Evolutionary conservation across 2,888 invertebrate genomes (phyloP), one percentile per base, ranked within the genome.

Genomic region (Oscheius sp.): DNA sequence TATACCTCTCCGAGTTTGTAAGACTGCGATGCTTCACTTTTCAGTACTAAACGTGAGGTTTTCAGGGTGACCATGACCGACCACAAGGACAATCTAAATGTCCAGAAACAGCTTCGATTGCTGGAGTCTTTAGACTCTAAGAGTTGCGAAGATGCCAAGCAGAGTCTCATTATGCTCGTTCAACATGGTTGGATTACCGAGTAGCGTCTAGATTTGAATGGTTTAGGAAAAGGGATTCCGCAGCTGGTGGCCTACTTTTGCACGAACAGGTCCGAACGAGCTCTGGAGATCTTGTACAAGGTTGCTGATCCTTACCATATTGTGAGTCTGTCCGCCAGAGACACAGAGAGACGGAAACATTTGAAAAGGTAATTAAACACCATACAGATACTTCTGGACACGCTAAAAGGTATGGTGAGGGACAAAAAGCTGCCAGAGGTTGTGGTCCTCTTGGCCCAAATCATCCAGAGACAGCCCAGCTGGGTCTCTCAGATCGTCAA

Each of bases 401-500:
- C 53, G 13, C 29, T 68, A n/a, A 37, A 68, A 33, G 9, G n/a
- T 10, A 13, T 68, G 9, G 21, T 55, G 9, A 60, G 47, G 33
- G 51, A 59, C 13, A 51, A 60, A n/a, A 72, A 72, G 48, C 13
- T 72, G 42, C 58, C 57, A 2, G 51, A 60, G 37, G 62, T 59
- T 21, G 42, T 72, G 60, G 32, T 60, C 29, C 53, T 78, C 5
- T 32, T 73, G 11, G 81, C 80, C 7, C 77, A 82, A 47, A 70
- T 81, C 47, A 66, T 81, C 10, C 76, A 78, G 53, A 74, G 74
- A 55, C 73, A 75, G 10, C 79, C 81, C 5, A 73, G 75, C 37
- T 83, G 83, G 83, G 65, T 78, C 13, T 75, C 76, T 5, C 80
- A 82, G 47, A 66, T 83, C 21, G 74, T 79, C n/a, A 59, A 73